Percentiles rank a stretch among this genome's conserved stretches.
Evolutionary conservation across 1,140 invertebrate species (phyloP).

Genomic region (Akabosia matsudoensis): DNA sequence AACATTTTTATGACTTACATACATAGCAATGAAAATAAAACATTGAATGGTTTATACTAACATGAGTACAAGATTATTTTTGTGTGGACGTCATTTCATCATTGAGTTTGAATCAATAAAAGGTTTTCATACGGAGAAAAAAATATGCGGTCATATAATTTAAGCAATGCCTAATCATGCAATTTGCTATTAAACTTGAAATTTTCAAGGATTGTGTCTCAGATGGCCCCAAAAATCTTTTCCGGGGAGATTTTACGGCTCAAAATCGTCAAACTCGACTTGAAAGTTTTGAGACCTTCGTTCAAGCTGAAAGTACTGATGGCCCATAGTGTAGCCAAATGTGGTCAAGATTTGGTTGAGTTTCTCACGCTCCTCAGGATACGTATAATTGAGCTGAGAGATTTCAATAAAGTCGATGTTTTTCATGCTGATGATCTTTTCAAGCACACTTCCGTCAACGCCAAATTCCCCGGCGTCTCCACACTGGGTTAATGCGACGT

Average conservation of each 20-base stretch:
- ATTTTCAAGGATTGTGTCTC: no score
- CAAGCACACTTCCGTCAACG: constrained; percentile 38
- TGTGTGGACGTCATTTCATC: no score
- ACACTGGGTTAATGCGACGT: constrained; percentile 37
- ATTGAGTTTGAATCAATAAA: no score
- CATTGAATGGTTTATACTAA: no score
- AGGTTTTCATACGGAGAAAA: no score
- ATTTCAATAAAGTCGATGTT: constrained; percentile 39
- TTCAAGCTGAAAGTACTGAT: constrained; percentile 37
- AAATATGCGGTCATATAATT: no score
- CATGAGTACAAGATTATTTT: no score
- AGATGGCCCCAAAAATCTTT: no score
- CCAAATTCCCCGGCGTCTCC: constrained; percentile 34
- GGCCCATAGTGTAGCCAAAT: constrained; percentile 36
- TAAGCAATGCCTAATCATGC: no score
- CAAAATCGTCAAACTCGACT: not conserved
- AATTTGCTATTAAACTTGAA: no score
- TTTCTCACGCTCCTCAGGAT: constrained; percentile 34
- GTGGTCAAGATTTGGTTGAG: constrained; percentile 38
- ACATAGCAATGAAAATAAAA: no score
- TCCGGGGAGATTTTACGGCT: not conserved
- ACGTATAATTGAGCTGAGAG: constrained; percentile 31
- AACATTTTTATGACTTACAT: no score
- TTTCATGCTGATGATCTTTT: constrained; percentile 32
- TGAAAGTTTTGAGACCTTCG: constrained; percentile 19